Conservation (phyloP, 2,888 invertebrate species). For the Palloptera scutellata region DNA sequence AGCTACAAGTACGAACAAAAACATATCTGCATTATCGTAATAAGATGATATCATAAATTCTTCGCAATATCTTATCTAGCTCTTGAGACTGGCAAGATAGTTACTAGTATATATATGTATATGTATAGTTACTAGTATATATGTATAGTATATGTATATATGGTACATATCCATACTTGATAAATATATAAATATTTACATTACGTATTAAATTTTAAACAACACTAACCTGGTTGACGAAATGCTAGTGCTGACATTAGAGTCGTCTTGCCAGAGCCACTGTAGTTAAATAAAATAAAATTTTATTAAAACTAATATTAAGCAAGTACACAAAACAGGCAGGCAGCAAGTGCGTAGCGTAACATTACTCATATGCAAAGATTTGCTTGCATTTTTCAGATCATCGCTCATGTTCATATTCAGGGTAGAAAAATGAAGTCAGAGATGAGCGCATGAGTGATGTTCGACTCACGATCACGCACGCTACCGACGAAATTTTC, state of each 20-base stretch:
- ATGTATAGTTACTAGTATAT: not conserved
- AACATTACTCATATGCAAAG: not conserved
- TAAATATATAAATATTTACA: not conserved
- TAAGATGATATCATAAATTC: constrained; percentile 7
- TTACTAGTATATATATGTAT: not conserved
- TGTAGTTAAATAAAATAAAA: constrained; percentile 40
- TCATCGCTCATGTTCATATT: too few relatives aligned
- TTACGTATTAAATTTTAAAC: not conserved
- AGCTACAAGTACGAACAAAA: constrained; percentile 63
- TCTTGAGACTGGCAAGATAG: constrained; percentile 27
- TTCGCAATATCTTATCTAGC: constrained; percentile 30
- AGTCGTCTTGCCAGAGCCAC: constrained; percentile 89
- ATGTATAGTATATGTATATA: too few relatives aligned
- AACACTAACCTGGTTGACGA: constrained; percentile 71
- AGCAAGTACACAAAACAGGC: not conserved
- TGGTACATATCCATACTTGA: not conserved
- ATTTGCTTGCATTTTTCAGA: too few relatives aligned
- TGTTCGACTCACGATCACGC: too few relatives aligned
- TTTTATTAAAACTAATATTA: not conserved
- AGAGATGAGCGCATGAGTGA: too few relatives aligned
- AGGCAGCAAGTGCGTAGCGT: not conserved
- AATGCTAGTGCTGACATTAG: constrained; percentile 85
- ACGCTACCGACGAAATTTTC: too few relatives aligned
- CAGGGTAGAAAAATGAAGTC: too few relatives aligned
- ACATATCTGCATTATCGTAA: not conserved